Evolutionary conservation across 2,113 vertebrate genomes (phyloP).

Genomic region (Pantherophis guttatus): DNA sequence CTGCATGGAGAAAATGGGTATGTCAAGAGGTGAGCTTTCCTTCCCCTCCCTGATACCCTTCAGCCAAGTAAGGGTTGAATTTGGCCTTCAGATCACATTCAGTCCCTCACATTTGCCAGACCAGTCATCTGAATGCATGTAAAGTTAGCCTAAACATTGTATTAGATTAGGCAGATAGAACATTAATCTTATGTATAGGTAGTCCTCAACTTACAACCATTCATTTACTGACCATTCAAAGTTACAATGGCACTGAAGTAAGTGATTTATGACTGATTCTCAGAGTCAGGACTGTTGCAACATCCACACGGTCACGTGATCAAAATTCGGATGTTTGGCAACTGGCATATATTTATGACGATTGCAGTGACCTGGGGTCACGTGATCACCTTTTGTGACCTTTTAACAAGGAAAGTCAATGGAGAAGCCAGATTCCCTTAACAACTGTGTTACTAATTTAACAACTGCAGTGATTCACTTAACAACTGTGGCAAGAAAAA

Average conservation of each 20-base stretch:
- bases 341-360: neutral
- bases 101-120: neutral
- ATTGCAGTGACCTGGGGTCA: neutral
- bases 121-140: neutral
- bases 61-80: neutral
- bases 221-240: neutral
- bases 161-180: neutral
- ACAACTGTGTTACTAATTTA: neutral
- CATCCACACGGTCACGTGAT: neutral
- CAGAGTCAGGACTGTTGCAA: neutral
- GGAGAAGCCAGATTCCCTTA: neutral
- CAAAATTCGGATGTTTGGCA: neutral
- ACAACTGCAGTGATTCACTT: neutral
- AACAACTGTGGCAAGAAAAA: neutral
- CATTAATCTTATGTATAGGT: neutral
- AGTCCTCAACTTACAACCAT: neutral
- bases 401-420: neutral
- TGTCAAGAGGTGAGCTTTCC: neutral
- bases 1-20: neutral
- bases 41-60: neutral
- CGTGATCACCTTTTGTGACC: neutral
- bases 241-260: neutral
- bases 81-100: neutral
- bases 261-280: neutral
- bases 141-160: neutral